Conservation (phyloP, 2,797 vertebrate genomes). For the Potorous gilbertii region DNA sequence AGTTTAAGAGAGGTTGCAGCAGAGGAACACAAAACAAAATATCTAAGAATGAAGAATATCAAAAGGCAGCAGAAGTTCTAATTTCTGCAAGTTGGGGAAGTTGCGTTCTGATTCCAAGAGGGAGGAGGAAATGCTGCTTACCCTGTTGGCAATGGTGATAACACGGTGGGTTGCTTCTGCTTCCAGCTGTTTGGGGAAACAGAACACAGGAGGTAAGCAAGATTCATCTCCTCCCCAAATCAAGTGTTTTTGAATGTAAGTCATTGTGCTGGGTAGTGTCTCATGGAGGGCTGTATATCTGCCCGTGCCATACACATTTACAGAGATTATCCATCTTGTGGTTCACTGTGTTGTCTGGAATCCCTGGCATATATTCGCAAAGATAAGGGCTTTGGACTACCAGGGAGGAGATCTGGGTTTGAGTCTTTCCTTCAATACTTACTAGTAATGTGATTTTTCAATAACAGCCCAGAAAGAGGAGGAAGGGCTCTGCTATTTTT, state of each 20-base stretch:
- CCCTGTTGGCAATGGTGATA: slow-evolving; percentile 96
- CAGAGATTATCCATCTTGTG: background rate
- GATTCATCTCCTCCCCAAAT: background rate
- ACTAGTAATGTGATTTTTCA: background rate
- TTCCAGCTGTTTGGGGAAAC: slow-evolving; percentile 88
- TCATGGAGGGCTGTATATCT: background rate
- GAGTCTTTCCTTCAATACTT: background rate
- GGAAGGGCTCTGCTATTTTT: slow-evolving; percentile 4
- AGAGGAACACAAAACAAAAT: background rate
- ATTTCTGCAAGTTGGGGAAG: background rate
- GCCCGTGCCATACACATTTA: background rate
- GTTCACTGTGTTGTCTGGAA: background rate
- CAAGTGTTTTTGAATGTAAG: background rate
- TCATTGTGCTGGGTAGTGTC: background rate
- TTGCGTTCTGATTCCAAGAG: background rate
- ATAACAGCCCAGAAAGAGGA: background rate
- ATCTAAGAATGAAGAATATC: background rate
- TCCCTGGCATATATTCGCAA: background rate
- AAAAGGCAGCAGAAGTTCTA: background rate
- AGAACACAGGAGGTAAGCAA: slow-evolving; percentile 23
- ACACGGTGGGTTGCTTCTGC: slow-evolving; percentile 95
- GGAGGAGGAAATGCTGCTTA: slow-evolving; percentile 81
- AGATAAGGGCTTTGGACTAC: background rate
- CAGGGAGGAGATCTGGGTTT: background rate
- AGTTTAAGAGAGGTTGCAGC: background rate